These are phyloP conservation scores for Scomberomorus guttatus DNA, from an alignment of 2,797 vertebrate genomes.

Conservation along the genomic window DNA sequence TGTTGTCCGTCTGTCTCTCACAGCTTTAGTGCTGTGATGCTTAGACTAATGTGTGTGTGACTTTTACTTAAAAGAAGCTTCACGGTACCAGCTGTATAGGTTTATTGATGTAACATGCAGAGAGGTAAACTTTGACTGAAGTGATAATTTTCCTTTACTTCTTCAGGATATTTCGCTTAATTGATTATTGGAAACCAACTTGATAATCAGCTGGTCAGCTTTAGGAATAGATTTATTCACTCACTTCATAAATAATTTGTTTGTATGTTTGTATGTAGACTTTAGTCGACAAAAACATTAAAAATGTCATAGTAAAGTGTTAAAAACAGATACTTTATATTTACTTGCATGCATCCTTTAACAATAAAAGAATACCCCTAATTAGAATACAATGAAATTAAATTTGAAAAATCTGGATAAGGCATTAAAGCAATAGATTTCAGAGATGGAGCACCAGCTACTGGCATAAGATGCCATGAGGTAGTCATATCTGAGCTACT, in stretches of 20 bases:
- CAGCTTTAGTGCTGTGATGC: conserved; percentile 9
- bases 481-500: conserved; percentile 44
- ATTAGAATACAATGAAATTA: conserved; percentile 12
- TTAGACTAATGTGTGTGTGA: background rate
- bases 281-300: conserved; percentile 1
- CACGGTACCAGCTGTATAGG: background rate
- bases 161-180: background rate
- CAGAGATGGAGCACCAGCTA: conserved; percentile 28
- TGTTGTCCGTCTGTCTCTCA: conserved; percentile 1
- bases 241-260: background rate
- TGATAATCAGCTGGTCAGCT: background rate
- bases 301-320: background rate
- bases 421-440: conserved; percentile 17
- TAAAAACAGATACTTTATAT: background rate
- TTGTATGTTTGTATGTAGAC: background rate
- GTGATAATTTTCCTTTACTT: background rate
- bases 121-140: background rate
- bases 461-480: conserved; percentile 36
- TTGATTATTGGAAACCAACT: background rate
- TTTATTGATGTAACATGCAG: background rate
- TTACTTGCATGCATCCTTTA: background rate
- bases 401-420: conserved; percentile 13
- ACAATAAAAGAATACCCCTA: background rate
- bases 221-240: background rate
- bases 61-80: background rate